Evolutionary conservation across 2,113 vertebrate genomes (phyloP).

Genomic region (Syngnathus typhle): DNA sequence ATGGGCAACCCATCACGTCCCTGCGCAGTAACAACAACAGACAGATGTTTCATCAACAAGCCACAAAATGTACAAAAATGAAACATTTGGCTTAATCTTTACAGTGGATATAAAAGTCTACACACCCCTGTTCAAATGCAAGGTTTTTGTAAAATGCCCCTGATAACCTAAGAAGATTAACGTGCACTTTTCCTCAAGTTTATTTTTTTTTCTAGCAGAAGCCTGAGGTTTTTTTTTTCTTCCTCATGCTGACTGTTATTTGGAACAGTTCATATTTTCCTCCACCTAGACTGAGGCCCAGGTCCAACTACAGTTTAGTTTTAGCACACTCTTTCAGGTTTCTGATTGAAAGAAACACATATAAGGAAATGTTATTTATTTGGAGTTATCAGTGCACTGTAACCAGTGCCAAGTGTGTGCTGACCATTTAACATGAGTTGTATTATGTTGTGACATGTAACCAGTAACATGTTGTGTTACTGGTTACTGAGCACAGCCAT

Average conservation of each 20-base stretch:
- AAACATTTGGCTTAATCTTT: background rate
- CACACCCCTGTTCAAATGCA: background rate
- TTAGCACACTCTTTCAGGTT: too few species aligned
- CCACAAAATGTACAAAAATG: background rate
- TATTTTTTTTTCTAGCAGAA: background rate
- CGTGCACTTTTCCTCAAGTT: background rate
- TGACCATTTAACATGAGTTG: too few species aligned
- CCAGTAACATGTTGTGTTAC: too few species aligned
- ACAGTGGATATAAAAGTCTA: background rate
- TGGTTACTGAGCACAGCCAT: too few species aligned
- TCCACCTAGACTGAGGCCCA: background rate
- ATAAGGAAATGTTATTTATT: too few species aligned
- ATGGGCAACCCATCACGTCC: slow-evolving; percentile 89
- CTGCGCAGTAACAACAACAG: slow-evolving; percentile 64
- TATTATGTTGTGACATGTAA: too few species aligned
- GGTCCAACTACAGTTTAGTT: too few species aligned
- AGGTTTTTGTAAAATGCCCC: background rate
- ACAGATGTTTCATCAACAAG: slow-evolving; percentile 1
- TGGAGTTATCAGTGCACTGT: too few species aligned
- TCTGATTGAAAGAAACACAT: too few species aligned
- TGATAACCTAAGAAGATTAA: background rate
- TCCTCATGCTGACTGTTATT: background rate
- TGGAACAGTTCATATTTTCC: background rate
- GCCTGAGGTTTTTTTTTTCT: background rate
- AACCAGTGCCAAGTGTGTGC: too few species aligned